These are phyloP conservation scores for Kryptopterus vitreolus DNA, from an alignment of 2,797 vertebrate genomes.

Conservation along the genomic window DNA sequence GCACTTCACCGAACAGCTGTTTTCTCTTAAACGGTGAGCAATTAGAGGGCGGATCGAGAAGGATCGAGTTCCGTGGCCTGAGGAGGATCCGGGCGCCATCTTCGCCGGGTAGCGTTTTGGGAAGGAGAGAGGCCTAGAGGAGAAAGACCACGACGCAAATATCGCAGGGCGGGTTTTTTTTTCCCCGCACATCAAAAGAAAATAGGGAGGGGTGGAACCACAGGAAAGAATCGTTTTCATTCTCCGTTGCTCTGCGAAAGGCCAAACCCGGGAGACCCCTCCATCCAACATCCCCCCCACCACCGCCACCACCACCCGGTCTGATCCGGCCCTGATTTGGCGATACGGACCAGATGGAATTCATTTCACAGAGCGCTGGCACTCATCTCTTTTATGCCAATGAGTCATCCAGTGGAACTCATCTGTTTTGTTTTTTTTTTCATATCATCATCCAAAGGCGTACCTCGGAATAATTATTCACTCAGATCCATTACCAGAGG, in stretches of 20 bases:
- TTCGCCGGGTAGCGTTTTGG: slow-evolving; percentile 73
- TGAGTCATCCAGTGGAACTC: slow-evolving; percentile 72
- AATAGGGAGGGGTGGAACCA: slow-evolving; percentile 51
- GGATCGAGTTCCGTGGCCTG: slow-evolving; percentile 75
- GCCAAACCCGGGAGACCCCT: no score
- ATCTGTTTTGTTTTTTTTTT: slow-evolving; percentile 17
- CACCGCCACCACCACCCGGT: no score
- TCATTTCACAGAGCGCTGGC: slow-evolving; percentile 77
- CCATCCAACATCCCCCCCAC: no score
- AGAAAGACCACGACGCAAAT: slow-evolving; percentile 27
- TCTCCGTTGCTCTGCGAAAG: not conserved
- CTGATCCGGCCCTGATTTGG: slow-evolving; percentile 53
- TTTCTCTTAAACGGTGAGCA: slow-evolving; percentile 73
- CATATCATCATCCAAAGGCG: slow-evolving; percentile 75
- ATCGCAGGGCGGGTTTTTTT: slow-evolving; percentile 65
- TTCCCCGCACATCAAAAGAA: slow-evolving; percentile 69
- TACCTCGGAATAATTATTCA: slow-evolving; percentile 82
- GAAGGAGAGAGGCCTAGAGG: slow-evolving; percentile 60
- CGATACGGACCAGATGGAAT: slow-evolving; percentile 77
- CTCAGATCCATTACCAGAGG: slow-evolving; percentile 79
- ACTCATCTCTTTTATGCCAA: slow-evolving; percentile 69
- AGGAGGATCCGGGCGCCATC: slow-evolving; percentile 73
- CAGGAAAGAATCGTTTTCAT: not conserved
- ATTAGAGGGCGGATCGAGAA: slow-evolving; percentile 77
- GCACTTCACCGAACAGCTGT: slow-evolving; percentile 67